Evolutionary conservation across 2,888 invertebrate genomes (phyloP).

Genomic region (Chalcosyrphus nemorum): DNA sequence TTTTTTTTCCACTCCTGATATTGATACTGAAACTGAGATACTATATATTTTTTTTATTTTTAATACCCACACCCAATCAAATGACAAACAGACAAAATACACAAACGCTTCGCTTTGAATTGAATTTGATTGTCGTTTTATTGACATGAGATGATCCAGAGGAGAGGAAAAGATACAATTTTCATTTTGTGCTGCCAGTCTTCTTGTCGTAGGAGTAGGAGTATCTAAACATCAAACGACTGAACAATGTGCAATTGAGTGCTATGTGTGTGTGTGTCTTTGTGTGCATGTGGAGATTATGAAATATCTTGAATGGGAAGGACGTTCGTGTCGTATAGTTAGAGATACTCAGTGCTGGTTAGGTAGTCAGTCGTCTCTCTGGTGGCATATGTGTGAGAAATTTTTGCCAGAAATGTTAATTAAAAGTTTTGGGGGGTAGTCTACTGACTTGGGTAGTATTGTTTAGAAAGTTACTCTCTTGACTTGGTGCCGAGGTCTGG

Average conservation of each 20-base stretch:
- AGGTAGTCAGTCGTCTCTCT: slow-evolving; percentile 1
- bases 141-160: slow-evolving; percentile 28
- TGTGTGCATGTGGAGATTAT: slow-evolving; percentile 39
- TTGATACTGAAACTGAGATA: not conserved
- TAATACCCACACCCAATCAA: slow-evolving; percentile 59
- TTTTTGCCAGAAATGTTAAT: slow-evolving; percentile 63
- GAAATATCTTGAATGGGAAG: slow-evolving; percentile 51
- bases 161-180: not conserved
- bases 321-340: slow-evolving; percentile 15
- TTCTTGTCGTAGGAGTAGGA: not conserved
- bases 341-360: slow-evolving; percentile 13
- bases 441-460: slow-evolving; percentile 25
- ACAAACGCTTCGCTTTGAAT: slow-evolving; percentile 45
- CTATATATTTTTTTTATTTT: slow-evolving; percentile 52
- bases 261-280: slow-evolving; percentile 15
- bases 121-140: slow-evolving; percentile 52
- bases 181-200: slow-evolving; percentile 13
- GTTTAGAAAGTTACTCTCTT: slow-evolving; percentile 55
- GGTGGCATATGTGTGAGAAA: slow-evolving; percentile 34
- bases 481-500: not conserved
- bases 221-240: slow-evolving; percentile 35
- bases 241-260: slow-evolving; percentile 55
- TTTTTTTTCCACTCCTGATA: not conserved
- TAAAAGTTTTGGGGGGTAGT: slow-evolving; percentile 59
- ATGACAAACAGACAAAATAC: slow-evolving; percentile 56